Evolutionary conservation across 2,888 invertebrate genomes (phyloP), one percentile per base, ranked within the genome.

Genomic region (Keiferia lycopersicella): DNA sequence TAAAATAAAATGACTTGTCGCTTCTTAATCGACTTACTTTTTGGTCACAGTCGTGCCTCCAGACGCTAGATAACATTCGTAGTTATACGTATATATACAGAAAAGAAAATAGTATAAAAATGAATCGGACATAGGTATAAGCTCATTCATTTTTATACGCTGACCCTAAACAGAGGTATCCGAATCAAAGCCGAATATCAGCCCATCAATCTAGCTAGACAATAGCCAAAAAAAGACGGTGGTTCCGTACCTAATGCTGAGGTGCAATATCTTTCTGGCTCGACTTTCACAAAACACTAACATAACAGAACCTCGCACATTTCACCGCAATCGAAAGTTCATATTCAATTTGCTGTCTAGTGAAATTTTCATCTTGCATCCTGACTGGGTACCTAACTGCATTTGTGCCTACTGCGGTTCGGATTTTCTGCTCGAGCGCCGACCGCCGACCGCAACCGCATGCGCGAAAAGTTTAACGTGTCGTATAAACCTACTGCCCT

Each of bases 271-370:
- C 34, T 48, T 50, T 12, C 30, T 26, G 14, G 34, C 30, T n/a
- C 45, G 30, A 57, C 65, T 65, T 65, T 65, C 62, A 59, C 65
- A 51, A 65, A 64, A 48, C 64, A 69, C 34, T 30, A 12, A 20
- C 38, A 39, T 39, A 56, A 30, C 58, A 20, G 69, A 79, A 77
- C 77, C 74, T 64, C 63, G 72, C 68, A 71, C 75, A 76, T 76
- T 81, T 76, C 76, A 75, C 80, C 76, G 66, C 74, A 78, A 81
- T 79, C 73, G 83, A 84, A 82, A 83, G 82, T 82, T 80, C 80
- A 80, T 80, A 83, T 84, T 82, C 81, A 85, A 85, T 85, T 83
- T 80, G 75, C 77, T 70, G 73, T 75, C 73, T 67, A 68, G 80
- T 72, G 78, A 82, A 80, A 83, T 80, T 79, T 74, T 73, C 78